These are phyloP conservation scores for Ceratotherium simum DNA, from an alignment of 2,113 vertebrate genomes.

Conservation along the genomic window DNA sequence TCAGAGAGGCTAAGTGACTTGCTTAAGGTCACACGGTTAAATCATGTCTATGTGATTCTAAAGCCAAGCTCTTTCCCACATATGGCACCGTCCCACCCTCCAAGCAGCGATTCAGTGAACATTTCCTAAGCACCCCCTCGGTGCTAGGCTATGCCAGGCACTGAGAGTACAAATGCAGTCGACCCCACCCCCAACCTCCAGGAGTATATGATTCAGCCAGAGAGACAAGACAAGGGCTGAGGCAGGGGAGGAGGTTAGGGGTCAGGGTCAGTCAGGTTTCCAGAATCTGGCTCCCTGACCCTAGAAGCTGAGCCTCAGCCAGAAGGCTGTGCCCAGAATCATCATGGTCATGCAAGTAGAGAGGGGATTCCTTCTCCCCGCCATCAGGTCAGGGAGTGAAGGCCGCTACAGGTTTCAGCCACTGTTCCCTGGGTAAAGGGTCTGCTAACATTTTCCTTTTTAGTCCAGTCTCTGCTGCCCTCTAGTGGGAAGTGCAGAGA, in stretches of 20 bases:
- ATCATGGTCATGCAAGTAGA: neutral
- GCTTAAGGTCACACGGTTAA: neutral
- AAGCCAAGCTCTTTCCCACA: neutral
- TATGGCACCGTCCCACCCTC: neutral
- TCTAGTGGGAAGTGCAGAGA: slow-evolving; percentile 40
- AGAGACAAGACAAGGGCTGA: neutral
- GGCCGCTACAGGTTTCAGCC: neutral
- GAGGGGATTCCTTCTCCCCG: neutral
- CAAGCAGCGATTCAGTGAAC: neutral
- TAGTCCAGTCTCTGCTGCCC: slow-evolving; percentile 75
- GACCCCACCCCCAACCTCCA: neutral
- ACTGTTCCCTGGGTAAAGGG: accelerated
- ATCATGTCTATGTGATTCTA: neutral
- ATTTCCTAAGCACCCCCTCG: neutral
- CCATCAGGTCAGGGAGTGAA: too few species aligned
- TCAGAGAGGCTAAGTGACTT: neutral
- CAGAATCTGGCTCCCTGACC: neutral
- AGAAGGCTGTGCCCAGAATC: neutral
- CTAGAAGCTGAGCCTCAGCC: neutral
- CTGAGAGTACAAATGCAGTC: neutral
- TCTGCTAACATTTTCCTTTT: neutral
- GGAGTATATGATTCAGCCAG: neutral
- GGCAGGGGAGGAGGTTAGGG: neutral
- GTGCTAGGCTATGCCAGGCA: neutral
- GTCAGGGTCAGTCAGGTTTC: neutral